phyloP scores from a whole-genome alignment of 2,113 vertebrate genomes.

The Xiphophorus hellerii region DNA sequence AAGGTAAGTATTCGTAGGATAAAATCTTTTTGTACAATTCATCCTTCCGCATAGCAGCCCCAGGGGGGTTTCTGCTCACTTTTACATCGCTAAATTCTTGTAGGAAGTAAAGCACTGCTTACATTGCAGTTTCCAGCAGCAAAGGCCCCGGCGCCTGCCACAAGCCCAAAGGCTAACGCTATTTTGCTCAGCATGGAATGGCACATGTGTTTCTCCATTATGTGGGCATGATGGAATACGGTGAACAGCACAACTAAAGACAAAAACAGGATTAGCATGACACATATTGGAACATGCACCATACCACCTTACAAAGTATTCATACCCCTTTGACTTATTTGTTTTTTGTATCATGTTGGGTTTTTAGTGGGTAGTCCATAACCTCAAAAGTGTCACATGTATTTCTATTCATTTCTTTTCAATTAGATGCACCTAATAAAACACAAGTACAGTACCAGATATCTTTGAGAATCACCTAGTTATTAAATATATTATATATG shows the following conservation, averaged over 20 bases:
- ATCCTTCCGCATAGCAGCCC: neutral
- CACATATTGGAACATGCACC: neutral
- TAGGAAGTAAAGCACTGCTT: slow-evolving; percentile 38
- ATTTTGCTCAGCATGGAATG: slow-evolving; percentile 68
- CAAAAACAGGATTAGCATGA: slow-evolving; percentile 1
- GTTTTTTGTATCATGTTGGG: neutral
- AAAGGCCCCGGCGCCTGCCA: slow-evolving; percentile 72
- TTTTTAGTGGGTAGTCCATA: neutral
- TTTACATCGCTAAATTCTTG: neutral
- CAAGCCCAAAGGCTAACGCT: slow-evolving; percentile 70
- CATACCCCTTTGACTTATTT: neutral
- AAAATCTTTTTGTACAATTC: neutral
- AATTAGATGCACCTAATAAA: too few relatives aligned
- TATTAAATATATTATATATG: too few relatives aligned
- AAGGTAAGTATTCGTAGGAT: neutral
- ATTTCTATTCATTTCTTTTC: neutral
- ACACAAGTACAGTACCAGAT: too few relatives aligned
- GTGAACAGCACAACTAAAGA: slow-evolving; percentile 77
- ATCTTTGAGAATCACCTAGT: neutral
- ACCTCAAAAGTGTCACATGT: neutral
- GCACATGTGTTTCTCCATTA: slow-evolving; percentile 70
- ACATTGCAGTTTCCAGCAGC: slow-evolving; percentile 82
- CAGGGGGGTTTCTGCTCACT: neutral
- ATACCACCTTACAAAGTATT: neutral
- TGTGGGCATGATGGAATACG: slow-evolving; percentile 80